Percentiles rank a stretch among this genome's conserved stretches.
phyloP scores from a whole-genome alignment of 2,113 vertebrate species.

The Ariopsis seemanni region DNA sequence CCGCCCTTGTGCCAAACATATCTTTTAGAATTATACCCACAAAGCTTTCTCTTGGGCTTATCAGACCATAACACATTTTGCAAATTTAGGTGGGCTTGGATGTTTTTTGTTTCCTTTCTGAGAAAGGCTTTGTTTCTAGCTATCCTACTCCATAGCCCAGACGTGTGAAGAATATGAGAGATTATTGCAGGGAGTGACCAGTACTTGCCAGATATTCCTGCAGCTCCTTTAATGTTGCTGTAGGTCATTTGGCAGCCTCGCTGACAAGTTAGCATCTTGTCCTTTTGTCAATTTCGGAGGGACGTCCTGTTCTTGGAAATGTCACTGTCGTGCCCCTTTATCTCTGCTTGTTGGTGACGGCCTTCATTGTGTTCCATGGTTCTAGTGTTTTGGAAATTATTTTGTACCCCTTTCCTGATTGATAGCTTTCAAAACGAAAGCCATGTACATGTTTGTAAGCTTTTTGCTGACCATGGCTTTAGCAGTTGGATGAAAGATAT shows the following conservation, averaged over 20 bases:
- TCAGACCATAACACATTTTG: background rate
- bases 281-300: background rate
- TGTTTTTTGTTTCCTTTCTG: too few species aligned
- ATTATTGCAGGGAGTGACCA: background rate
- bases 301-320: background rate
- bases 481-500: background rate
- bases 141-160: too few species aligned
- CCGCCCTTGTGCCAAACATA: background rate
- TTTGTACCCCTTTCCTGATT: background rate
- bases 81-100: background rate
- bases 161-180: background rate
- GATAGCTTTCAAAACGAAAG: background rate
- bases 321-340: background rate
- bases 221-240: background rate
- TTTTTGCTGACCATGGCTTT: background rate
- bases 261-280: background rate
- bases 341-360: background rate
- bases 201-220: background rate
- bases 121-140: too few species aligned
- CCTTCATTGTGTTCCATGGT: background rate
- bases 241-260: background rate
- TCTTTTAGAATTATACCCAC: background rate
- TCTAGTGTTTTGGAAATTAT: background rate
- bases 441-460: background rate
- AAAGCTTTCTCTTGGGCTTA: background rate